Evolutionary conservation across 1,140 invertebrate species (phyloP), one percentile per base, ranked within the genome.

Genomic region (Grapholita molesta): DNA sequence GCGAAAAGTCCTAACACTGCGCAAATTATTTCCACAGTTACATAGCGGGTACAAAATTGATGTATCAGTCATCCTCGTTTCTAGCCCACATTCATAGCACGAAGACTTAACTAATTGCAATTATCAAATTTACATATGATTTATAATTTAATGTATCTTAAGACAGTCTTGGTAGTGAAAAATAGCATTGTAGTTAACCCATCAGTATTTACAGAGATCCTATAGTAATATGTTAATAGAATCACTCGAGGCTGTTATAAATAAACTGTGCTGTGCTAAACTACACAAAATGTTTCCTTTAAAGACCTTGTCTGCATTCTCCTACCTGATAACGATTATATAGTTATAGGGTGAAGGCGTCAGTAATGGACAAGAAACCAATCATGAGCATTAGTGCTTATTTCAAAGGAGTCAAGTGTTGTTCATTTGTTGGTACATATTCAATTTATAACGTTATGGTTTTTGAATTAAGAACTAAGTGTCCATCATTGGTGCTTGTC

Each of bases 191-290:
- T 33, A 23, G 42, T 38, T 52, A 67, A 42, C 25, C 11, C n/a
- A 52, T 42, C 66, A 67, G 42, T 48, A 67, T 67, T 67, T 32
- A 65, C 64, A 65, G 64, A 65, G 64, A 65, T 32, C 28, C 55
- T 55, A 25, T 2, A 8, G 8, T 30, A 3, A 7, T 15, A 15
- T 61, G 28, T 61, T 30, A 15, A 28, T 61, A 15, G 24, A 61
- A 61, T 61, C 55, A 61, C 55, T 61, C 12, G 55, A 61, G 55
- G 55, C 55, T 61, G 55, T 61, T 55, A 55, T 24, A 55, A 61
- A 61, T 61, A 61, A 61, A 61, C 55, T 61, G 55, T 61, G 24
- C 55, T 61, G 55, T 61, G 55, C n/a, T 30, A 28, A n/a, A 48
- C 15, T 48, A 48, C 8, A 21, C 21, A 48, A 38, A 9, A 38